Conservation (phyloP, 2,888 invertebrate genomes). For the Callimorpha dominula region DNA sequence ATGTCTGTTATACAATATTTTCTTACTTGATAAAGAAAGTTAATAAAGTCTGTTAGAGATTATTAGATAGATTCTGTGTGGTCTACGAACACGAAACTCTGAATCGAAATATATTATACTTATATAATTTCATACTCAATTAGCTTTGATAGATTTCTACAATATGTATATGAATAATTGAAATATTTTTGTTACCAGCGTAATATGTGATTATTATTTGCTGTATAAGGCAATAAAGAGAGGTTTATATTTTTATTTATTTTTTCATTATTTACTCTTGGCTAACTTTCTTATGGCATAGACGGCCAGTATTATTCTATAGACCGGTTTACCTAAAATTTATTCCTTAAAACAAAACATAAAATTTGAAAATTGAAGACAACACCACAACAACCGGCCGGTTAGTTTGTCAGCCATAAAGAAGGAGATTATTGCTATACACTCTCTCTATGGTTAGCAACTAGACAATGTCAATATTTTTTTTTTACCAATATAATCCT, state of each 20-base stretch:
- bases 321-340: background rate
- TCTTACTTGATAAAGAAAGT: background rate
- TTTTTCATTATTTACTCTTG: no score
- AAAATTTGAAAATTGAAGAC: background rate
- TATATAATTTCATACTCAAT: conserved; percentile 50
- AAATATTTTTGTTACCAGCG: conserved; percentile 66
- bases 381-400: background rate
- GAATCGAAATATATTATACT: conserved; percentile 4
- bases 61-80: no score
- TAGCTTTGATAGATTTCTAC: conserved; percentile 61
- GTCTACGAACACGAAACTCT: conserved; percentile 39
- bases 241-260: background rate
- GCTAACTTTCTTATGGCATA: background rate
- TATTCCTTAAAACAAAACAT: no score
- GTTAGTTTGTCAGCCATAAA: background rate
- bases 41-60: background rate
- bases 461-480: background rate
- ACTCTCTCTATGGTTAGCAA: background rate
- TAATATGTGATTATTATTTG: conserved; percentile 45
- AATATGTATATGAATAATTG: conserved; percentile 51
- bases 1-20: background rate
- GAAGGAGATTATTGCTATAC: background rate
- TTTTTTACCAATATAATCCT: conserved; percentile 11
- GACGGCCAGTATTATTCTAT: background rate
- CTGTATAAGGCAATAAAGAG: conserved; percentile 47